phyloP scores from a whole-genome alignment of 1,140 invertebrate species.

The Dendrolimus punctatus region DNA sequence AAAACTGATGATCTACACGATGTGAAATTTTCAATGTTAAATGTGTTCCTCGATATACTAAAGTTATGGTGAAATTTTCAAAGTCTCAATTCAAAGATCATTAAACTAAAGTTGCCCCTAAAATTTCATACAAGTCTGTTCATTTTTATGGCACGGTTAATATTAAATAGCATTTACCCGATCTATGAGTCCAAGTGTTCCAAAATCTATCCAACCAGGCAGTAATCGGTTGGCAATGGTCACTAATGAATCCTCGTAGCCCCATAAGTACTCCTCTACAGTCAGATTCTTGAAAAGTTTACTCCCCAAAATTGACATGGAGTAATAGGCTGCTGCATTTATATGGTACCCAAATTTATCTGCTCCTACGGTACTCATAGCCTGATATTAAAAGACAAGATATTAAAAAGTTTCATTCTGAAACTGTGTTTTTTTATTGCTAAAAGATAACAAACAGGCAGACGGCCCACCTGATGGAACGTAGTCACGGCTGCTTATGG shows the following conservation, averaged over 20 bases:
- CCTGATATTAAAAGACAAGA: constrained; percentile 59
- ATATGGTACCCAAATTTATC: constrained; percentile 73
- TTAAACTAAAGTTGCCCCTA: too few species aligned
- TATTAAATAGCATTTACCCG: constrained; percentile 75
- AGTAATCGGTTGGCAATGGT: constrained; percentile 78
- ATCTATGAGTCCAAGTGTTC: constrained; percentile 85
- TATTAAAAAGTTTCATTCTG: not conserved
- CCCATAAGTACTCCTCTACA: constrained; percentile 87
- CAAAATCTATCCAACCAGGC: constrained; percentile 82
- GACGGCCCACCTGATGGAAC: too few species aligned
- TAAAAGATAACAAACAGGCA: too few species aligned
- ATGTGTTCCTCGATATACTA: too few species aligned
- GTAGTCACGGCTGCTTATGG: too few species aligned
- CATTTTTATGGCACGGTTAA: too few species aligned
- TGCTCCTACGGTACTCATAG: constrained; percentile 74
- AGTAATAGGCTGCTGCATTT: constrained; percentile 76
- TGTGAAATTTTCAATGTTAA: too few species aligned
- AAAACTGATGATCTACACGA: too few species aligned
- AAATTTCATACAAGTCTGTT: too few species aligned
- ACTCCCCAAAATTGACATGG: constrained; percentile 75
- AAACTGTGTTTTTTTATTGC: too few species aligned
- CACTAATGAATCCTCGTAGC: constrained; percentile 86
- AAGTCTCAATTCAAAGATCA: too few species aligned
- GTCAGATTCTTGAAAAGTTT: constrained; percentile 80
- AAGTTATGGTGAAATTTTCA: too few species aligned